phyloP scores from a whole-genome alignment of 2,888 invertebrate genomes.

The Epistrophe eligans region DNA sequence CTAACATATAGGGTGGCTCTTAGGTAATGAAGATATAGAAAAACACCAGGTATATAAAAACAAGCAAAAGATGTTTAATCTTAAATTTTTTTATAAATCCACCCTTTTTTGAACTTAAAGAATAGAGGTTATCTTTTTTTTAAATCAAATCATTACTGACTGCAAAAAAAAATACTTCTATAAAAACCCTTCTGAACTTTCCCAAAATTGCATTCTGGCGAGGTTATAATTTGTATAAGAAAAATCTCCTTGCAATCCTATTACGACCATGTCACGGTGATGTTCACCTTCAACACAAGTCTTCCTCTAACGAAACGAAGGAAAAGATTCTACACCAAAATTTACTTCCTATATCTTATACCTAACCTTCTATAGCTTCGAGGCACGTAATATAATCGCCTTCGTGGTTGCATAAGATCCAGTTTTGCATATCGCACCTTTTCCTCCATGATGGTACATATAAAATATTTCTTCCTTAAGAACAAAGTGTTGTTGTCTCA shows the following conservation, averaged over 20 bases:
- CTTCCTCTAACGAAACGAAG: background rate
- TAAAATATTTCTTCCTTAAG: slow-evolving; percentile 19
- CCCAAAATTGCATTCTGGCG: slow-evolving; percentile 5
- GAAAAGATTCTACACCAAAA: slow-evolving; percentile 5
- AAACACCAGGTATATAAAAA: too few species aligned
- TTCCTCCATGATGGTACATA: background rate
- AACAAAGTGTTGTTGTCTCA: slow-evolving; percentile 28
- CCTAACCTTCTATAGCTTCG: background rate
- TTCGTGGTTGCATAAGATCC: slow-evolving; percentile 57
- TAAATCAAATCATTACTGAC: background rate
- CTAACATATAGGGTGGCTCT: too few species aligned
- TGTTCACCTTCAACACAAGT: slow-evolving; percentile 25
- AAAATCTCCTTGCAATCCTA: slow-evolving; percentile 22
- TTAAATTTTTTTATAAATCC: too few species aligned
- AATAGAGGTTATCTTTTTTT: background rate
- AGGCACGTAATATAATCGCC: slow-evolving; percentile 45
- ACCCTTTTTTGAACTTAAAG: too few species aligned
- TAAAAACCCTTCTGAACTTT: background rate
- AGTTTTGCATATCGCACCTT: slow-evolving; percentile 67
- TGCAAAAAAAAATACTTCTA: background rate
- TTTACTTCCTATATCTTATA: slow-evolving; percentile 5
- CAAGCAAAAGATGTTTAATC: too few species aligned
- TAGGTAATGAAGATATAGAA: too few species aligned
- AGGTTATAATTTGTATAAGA: slow-evolving; percentile 1
- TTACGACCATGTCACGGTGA: slow-evolving; percentile 11